Base-by-base conservation (phyloP, 2,888 invertebrate genomes). In the Ormyrus nitidulus region DNA sequence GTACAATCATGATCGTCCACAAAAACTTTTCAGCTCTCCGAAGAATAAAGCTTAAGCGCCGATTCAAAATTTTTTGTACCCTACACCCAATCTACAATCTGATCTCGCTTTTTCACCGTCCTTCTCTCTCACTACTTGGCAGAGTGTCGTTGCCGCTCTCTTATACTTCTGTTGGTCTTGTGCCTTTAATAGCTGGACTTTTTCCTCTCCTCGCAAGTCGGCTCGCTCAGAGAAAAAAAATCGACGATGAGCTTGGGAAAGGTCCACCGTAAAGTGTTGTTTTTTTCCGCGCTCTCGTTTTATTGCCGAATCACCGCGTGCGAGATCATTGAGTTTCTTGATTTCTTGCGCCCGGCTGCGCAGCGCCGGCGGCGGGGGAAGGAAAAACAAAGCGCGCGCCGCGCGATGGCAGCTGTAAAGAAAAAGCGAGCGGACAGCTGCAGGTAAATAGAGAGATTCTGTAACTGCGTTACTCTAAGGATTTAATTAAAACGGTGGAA, bases 241-340 rank as follows among this genome's bases (percentile, higher is more conserved):
- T 48, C 56, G 48, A 10, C 51, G 46, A 48, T 49, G 65, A 75
- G 66, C 76, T 76, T 76, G 76, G 76, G 69, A 76, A 69, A 69
- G 76, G 51, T 66, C 58, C 61, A 54, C 46, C 46, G 51, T 53
- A 8, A 61, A 64, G n/a, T 77, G 62, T 77, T 71, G 71, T 19
- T 19, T 19, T 19, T 71, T 77, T 59, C 49, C 51, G 10, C 64
- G 69, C 70, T 62, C 64, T 64, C 51, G 71, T 71, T 77, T 77
- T 77, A 71, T 71, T 65, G 77, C 65, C 77, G 71, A 71, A 77
- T 77, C 77, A 71, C 64, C 70, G 46, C 58, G 62, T 19, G 19
- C 62, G 56, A 19, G 59, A 75, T 75, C 61, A 66, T 68, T 46
- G 65, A 64, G 73, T 74, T 65, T 74, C 73, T 62, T 56, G 56